phyloP scores from a whole-genome alignment of 2,113 vertebrate species.

The Catharus fuscescens region DNA sequence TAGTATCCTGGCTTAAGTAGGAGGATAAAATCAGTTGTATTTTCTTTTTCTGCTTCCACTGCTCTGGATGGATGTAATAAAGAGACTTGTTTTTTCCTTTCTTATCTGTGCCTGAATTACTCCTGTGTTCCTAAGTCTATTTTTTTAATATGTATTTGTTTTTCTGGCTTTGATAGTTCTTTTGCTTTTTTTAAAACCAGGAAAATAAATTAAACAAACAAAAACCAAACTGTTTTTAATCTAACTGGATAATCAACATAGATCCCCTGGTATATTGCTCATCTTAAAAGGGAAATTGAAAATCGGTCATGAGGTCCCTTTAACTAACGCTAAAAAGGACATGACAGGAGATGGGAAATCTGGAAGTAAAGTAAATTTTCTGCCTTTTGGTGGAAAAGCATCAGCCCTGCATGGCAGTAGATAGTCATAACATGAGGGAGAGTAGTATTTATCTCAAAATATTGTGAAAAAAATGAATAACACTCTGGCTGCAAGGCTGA shows the following conservation, averaged over 20 bases:
- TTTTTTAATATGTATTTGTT: not conserved
- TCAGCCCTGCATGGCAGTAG: not conserved
- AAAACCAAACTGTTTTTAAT: not conserved
- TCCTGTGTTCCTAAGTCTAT: not conserved
- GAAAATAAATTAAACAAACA: not conserved
- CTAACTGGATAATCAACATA: not conserved
- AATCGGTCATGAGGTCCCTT: not conserved
- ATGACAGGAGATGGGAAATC: not conserved
- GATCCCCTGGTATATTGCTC: not conserved
- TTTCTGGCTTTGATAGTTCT: not conserved
- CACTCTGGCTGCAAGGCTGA: not conserved
- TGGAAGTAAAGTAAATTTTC: not conserved
- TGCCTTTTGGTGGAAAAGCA: fast-evolving
- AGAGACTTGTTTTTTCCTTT: not conserved
- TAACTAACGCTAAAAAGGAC: not conserved
- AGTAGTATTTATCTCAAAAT: not conserved
- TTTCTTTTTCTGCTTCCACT: not conserved
- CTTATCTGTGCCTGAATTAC: not conserved
- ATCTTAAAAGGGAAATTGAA: not conserved
- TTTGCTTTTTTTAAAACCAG: fast-evolving
- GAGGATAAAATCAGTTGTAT: not conserved
- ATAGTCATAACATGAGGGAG: not conserved
- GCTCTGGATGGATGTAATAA: not conserved
- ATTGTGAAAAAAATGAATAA: not conserved
- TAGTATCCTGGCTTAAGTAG: not conserved